Evolutionary conservation across 2,113 vertebrate species (phyloP), one percentile per base, ranked within the genome.

Genomic region (Ancistrus triradiatus): DNA sequence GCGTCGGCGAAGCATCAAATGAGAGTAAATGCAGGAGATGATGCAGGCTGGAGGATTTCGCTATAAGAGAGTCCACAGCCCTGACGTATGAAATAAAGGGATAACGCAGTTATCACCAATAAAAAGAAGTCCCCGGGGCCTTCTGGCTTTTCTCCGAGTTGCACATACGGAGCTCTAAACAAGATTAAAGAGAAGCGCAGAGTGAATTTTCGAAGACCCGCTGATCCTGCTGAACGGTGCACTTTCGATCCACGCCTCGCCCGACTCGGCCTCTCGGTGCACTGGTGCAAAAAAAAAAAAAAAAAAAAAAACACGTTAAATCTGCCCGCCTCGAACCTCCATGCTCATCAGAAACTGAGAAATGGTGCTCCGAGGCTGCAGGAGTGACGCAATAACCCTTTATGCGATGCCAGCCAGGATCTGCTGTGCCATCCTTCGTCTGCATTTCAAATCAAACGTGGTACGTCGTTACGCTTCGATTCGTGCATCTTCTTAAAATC

Each of bases 221-320:
- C 74, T 75, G 57, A 43, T 31, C 47, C 63, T 84, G 83, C 83
- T 83, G 81, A 85, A 84, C 73, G 15, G 21, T 73, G 81, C 79
- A 74, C 76, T 83, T 85, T 79, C 71, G 57, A 55, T 59, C 72
- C 82, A 80, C 77, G 77, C 57, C 64, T 10, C 18, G 14, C 52
- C 35, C 33, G 2, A 18, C 21, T 14, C 14, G 3, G 80, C 76
- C 74, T 75, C 75, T 57, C 74, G 37, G n/a, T 74, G 66, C 37
- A 15, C 67, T 42, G 70, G 68, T 50, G 69, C 52, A 18, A 65
- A 79, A 65, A 72, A 18, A 65, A 79, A 65, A 72, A n/a, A n/a
- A n/a, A n/a, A n/a, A n/a, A n/a, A n/a, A n/a, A n/a, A 64, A 69
- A 63, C 35, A 53, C 71, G 64, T 59, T 33, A 3, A 40, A 22